Conservation (phyloP, 2,113 vertebrate species). For the Scophthalmus maximus region DNA sequence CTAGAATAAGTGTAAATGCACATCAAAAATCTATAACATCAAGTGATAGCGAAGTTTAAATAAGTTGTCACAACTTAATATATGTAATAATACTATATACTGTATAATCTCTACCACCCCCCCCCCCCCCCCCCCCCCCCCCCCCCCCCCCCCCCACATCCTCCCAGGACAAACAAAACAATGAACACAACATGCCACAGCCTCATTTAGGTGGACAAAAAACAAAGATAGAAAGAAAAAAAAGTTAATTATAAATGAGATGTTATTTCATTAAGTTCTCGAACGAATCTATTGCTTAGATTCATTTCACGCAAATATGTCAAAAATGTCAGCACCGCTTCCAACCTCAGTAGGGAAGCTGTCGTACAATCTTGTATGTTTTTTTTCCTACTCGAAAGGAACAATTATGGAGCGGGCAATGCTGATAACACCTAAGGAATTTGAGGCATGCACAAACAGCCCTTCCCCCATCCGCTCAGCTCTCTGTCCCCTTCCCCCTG, state of each 20-base stretch:
- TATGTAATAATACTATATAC: too few species aligned
- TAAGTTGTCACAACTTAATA: too few species aligned
- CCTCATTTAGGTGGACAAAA: not conserved
- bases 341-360: not conserved
- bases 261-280: not conserved
- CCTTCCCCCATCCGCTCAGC: constrained; percentile 76
- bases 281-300: too few species aligned
- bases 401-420: constrained; percentile 74
- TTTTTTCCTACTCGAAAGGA: constrained; percentile 62
- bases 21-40: too few species aligned
- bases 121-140: too few species aligned
- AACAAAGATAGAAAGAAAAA: not conserved
- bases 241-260: too few species aligned
- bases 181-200: not conserved
- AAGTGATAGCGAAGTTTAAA: too few species aligned
- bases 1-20: too few species aligned
- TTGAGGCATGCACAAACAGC: constrained; percentile 81
- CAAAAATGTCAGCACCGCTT: constrained; percentile 2
- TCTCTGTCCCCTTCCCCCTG: constrained; percentile 49
- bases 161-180: not conserved
- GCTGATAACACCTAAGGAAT: constrained; percentile 84
- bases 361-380: constrained; percentile 38
- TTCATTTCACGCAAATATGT: not conserved
- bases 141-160: too few species aligned
- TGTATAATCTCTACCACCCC: too few species aligned